Evolutionary conservation across 2,888 invertebrate genomes (phyloP).

Genomic region (Ommatoiulus sabulosus): DNA sequence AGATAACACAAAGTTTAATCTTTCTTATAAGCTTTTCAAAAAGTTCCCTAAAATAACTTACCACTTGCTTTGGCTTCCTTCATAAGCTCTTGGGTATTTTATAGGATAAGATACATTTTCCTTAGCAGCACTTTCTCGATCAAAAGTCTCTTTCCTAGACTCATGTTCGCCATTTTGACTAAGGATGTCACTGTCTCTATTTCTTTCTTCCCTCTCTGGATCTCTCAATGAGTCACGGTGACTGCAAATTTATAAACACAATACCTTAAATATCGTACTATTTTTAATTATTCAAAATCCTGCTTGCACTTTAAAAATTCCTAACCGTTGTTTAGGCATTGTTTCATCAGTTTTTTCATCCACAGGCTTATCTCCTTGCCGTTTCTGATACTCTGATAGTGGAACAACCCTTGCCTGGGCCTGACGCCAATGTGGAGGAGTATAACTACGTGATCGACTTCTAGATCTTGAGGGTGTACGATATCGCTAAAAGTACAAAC

Average conservation of each 20-base stretch:
- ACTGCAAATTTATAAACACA: neutral
- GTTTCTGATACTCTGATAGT: constrained; percentile 81
- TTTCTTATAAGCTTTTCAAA: no score
- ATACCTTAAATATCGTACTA: neutral
- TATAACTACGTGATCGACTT: constrained; percentile 86
- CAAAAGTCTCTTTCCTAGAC: constrained; percentile 54
- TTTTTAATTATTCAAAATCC: neutral
- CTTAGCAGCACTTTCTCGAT: constrained; percentile 56
- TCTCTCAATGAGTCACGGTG: neutral
- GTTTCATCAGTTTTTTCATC: constrained; percentile 53
- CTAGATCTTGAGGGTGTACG: constrained; percentile 80
- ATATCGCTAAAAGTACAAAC: constrained; percentile 76
- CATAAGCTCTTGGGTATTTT: constrained; percentile 50
- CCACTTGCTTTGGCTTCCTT: constrained; percentile 48
- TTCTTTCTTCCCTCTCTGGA: constrained; percentile 3
- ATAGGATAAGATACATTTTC: constrained; percentile 57
- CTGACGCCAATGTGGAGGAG: constrained; percentile 95
- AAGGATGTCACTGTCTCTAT: constrained; percentile 34
- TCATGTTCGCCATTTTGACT: constrained; percentile 54
- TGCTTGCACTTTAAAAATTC: neutral
- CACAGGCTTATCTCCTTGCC: constrained; percentile 57
- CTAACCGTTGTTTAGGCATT: constrained; percentile 39
- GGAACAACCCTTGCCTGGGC: constrained; percentile 88
- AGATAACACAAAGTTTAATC: no score
- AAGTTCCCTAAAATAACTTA: neutral